Conservation (phyloP, 1,140 invertebrate genomes). For the Camponotus vicinus region DNA sequence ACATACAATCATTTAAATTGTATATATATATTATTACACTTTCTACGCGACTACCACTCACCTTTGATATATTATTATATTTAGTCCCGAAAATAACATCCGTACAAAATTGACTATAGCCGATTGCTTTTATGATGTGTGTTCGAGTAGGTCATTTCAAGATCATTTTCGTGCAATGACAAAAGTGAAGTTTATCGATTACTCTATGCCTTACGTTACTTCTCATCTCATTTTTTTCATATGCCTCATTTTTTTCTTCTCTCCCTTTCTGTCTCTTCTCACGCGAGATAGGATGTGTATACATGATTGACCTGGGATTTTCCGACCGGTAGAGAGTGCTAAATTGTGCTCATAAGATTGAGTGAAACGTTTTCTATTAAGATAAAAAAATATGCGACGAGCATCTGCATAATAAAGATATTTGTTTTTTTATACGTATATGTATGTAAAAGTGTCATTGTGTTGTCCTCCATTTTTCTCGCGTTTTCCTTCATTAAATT, state of each 20-base stretch:
- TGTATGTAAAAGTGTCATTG: slow-evolving; percentile 61
- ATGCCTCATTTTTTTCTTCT: background rate
- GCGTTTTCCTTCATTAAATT: slow-evolving; percentile 27
- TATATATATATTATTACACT: slow-evolving; percentile 70
- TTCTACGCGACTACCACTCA: slow-evolving; percentile 71
- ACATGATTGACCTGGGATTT: slow-evolving; percentile 78
- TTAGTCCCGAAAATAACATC: slow-evolving; percentile 83
- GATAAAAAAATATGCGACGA: slow-evolving; percentile 76
- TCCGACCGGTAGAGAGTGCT: slow-evolving; percentile 65
- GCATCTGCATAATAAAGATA: slow-evolving; percentile 71
- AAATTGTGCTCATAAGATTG: slow-evolving; percentile 54
- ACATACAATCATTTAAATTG: slow-evolving; percentile 66
- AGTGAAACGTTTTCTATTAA: slow-evolving; percentile 60
- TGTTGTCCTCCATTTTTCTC: slow-evolving; percentile 29
- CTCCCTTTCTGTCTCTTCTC: slow-evolving; percentile 23
- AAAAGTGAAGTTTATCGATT: slow-evolving; percentile 66
- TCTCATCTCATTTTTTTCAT: slow-evolving; percentile 20
- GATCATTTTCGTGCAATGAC: slow-evolving; percentile 75
- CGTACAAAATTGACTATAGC: slow-evolving; percentile 85
- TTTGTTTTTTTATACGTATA: slow-evolving; percentile 71
- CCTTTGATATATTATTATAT: slow-evolving; percentile 74
- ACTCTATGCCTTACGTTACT: slow-evolving; percentile 33
- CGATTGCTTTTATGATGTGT: slow-evolving; percentile 83
- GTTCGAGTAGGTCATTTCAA: slow-evolving; percentile 73
- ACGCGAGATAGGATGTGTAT: slow-evolving; percentile 76